A percentile compares a stretch with the other conserved stretches of the same genome.
Conservation (phyloP, 2,113 vertebrate species). For the Lepisosteus osseus region DNA sequence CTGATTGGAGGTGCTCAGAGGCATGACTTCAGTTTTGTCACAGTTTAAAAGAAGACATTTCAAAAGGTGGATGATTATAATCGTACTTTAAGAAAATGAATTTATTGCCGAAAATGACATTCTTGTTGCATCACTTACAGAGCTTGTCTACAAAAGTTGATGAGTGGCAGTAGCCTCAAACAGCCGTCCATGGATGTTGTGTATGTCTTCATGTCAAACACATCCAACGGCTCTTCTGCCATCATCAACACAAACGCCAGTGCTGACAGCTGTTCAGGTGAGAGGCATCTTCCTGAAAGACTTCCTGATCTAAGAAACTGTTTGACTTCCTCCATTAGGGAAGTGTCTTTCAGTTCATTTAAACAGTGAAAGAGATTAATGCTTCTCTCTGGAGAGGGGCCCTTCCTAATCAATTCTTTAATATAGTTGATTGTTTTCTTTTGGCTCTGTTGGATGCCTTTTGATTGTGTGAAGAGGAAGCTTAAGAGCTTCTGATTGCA, state of each 20-base stretch:
- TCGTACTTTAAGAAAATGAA: no score
- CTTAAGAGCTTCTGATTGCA: not conserved
- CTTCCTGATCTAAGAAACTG: not conserved
- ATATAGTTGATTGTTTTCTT: not conserved
- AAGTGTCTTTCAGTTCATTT: not conserved
- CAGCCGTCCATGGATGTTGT: no score
- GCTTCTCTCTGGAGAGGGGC: not conserved
- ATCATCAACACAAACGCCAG: not conserved
- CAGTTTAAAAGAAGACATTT: no score
- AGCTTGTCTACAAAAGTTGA: no score
- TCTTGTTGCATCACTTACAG: no score
- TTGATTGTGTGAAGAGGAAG: not conserved
- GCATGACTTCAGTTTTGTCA: no score
- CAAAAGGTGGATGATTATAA: no score
- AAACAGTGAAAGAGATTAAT: not conserved
- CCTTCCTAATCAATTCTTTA: not conserved
- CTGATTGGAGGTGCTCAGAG: no score
- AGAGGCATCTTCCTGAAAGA: not conserved
- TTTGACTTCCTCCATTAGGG: not conserved
- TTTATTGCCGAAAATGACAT: no score
- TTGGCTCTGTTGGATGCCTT: not conserved
- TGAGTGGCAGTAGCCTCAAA: no score
- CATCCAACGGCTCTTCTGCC: not conserved
- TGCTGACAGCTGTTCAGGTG: not conserved
- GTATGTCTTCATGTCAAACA: not conserved